Evolutionary conservation across 1,140 invertebrate species (phyloP), one percentile per base, ranked within the genome.

Genomic region (Caenorhabditis briggsae): DNA sequence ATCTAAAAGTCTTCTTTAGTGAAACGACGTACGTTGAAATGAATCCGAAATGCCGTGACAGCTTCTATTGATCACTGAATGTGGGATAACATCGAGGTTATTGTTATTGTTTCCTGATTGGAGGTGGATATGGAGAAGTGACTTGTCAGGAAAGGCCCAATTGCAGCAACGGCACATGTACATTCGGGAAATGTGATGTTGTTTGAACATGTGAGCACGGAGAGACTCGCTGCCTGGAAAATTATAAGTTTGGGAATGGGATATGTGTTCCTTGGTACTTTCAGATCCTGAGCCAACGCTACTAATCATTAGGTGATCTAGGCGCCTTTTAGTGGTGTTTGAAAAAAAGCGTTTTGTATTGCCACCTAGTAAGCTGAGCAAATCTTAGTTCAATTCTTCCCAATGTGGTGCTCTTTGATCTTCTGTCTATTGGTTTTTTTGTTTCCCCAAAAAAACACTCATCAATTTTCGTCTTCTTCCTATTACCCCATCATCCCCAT

Each of bases 91-190:
- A 14, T 78, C 33, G 1, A 23, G 8, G 9, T 50, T 20, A 50
- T 78, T 50, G 46, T 78, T 78, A 20, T 78, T 78, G 20, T 48
- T 78, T 46, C 41, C 65, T 16, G 70, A 11, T 78, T 88, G 88
- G 14, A 89, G 91, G 56, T 92, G 91, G 48, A 92, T 90, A 82
- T 92, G 91, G 46, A 92, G 83, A 61, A 86, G 89, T n/a, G 92
- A 92, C 82, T 92, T 92, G 84, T 92, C 91, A 14, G 91, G 92
- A 83, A 92, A 92, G 1, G 91, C 91, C 92, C 92, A 92, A 87
- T 92, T 92, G 83, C 91, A 92, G 87, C 91, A 92, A 18, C 92
- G 89, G 70, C 91, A 92, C 91, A 92, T 92, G 86, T 92, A 92
- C 92, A 92, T 92, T 65, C 91, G 61, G 5, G 91, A 90, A 48